These are phyloP conservation scores for Netta rufina DNA, from an alignment of 2,797 vertebrate genomes.

Conservation along the genomic window DNA sequence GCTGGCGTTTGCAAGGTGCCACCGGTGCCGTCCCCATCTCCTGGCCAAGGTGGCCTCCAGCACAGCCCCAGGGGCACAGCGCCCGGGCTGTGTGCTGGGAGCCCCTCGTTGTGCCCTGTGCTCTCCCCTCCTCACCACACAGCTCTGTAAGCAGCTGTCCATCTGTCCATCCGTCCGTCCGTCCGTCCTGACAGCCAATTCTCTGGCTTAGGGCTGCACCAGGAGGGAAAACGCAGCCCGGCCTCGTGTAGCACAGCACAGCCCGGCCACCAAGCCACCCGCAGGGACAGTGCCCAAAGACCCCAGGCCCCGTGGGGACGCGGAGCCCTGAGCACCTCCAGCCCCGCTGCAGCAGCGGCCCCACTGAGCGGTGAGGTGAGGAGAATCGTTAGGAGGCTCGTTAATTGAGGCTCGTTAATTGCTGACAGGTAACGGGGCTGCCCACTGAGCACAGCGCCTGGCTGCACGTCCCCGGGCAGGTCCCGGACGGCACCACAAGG, in stretches of 20 bases:
- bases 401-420: too few species aligned
- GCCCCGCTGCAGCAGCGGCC: background rate
- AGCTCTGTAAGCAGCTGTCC: too few species aligned
- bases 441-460: too few species aligned
- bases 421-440: too few species aligned
- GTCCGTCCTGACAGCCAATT: background rate
- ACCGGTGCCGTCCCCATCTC: too few species aligned
- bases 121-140: rapidly evolving
- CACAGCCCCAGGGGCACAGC: too few species aligned
- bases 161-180: background rate
- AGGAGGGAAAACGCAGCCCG: background rate
- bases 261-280: rapidly evolving
- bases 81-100: rapidly evolving
- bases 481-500: rapidly evolving
- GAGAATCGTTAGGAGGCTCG: too few species aligned
- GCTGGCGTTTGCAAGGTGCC: rapidly evolving
- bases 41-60: background rate
- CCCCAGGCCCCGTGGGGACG: background rate
- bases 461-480: background rate
- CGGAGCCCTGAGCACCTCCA: background rate
- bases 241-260: background rate
- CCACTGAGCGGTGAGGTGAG: too few species aligned
- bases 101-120: rapidly evolving
- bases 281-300: rapidly evolving
- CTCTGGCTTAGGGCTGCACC: background rate